Conservation (phyloP, 2,888 invertebrate genomes). For the Sarcophaga carnaria region DNA sequence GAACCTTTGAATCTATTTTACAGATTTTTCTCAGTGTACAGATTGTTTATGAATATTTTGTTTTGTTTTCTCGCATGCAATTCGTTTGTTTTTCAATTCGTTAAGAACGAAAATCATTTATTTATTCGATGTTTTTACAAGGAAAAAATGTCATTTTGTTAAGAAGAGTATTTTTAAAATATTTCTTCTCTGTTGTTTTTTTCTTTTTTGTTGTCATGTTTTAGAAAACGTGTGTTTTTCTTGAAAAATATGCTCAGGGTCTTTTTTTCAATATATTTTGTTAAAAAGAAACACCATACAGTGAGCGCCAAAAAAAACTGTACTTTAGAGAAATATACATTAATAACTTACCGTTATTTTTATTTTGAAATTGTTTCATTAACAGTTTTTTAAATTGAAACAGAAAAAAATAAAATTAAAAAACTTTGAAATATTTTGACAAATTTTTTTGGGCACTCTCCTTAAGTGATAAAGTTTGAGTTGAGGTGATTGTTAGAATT, state of each 20-base stretch:
- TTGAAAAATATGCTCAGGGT: constrained; percentile 34
- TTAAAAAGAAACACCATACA: neutral
- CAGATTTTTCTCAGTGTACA: neutral
- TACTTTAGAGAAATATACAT: too few relatives aligned
- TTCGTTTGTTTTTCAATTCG: too few relatives aligned
- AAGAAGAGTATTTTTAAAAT: neutral
- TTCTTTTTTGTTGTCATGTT: constrained; percentile 18
- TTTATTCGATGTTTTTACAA: neutral
- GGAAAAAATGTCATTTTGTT: neutral
- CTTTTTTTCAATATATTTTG: neutral
- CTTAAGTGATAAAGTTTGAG: too few relatives aligned
- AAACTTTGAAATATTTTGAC: too few relatives aligned
- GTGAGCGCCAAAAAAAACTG: too few relatives aligned
- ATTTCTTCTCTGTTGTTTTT: neutral
- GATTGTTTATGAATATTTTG: neutral
- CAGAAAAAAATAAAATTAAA: too few relatives aligned
- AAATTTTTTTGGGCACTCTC: too few relatives aligned
- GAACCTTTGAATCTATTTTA: accelerated
- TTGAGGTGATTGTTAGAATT: too few relatives aligned
- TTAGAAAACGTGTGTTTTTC: constrained; percentile 41
- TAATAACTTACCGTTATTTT: too few relatives aligned
- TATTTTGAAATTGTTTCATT: too few relatives aligned
- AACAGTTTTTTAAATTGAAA: too few relatives aligned
- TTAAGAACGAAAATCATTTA: neutral
- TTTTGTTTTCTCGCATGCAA: neutral